Base-by-base conservation (phyloP, 2,888 invertebrate species). In the Poecilus cupreus region DNA sequence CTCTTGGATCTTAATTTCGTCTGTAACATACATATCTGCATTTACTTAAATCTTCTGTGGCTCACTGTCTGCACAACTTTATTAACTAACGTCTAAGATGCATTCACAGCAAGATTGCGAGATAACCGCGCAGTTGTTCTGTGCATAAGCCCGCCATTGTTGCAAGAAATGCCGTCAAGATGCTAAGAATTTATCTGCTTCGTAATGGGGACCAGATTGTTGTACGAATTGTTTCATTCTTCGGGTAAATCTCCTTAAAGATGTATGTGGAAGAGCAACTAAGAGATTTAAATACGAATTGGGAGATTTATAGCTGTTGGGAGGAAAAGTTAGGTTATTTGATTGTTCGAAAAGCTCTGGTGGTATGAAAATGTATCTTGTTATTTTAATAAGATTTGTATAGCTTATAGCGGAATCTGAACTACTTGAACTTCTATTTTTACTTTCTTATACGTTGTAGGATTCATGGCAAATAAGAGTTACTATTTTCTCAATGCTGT, bases 161-260 rank as follows among this genome's bases (percentile, higher is more conserved):
- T 60, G 60, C 60, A 43, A 43, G 43, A 10, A n/a, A 0, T 43
- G 2, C 43, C 3, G 13, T n/a, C 13, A 13, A 11, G 43, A 43
- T 3, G 20, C 60, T 24, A 24, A 22, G 60, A 60, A 60, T 60
- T 22, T 26, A 60, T 60, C 60, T 43, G 24, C 60, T 4, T 3
- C n/a, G 26, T 26, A 60, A 60, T 60, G 60, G 10, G 24, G 22
- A 11, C 26, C 24, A 26, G 60, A 60, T 60, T 60, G 60, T 60
- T 60, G 60, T 26, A 26, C 22, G 60, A 24, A 60, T 26, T 60
- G 60, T 60, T 60, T 60, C 26, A 60, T 60, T 60, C 43, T 43
- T 43, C 1, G 13, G n/a, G 43, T 32, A 43, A 43, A 43, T 43
- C 43, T 43, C 2, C n/a, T 13, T 13, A 43, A 43, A 18, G 22